Conservation (phyloP, 2,113 vertebrate species). For the Marmota monax region DNA sequence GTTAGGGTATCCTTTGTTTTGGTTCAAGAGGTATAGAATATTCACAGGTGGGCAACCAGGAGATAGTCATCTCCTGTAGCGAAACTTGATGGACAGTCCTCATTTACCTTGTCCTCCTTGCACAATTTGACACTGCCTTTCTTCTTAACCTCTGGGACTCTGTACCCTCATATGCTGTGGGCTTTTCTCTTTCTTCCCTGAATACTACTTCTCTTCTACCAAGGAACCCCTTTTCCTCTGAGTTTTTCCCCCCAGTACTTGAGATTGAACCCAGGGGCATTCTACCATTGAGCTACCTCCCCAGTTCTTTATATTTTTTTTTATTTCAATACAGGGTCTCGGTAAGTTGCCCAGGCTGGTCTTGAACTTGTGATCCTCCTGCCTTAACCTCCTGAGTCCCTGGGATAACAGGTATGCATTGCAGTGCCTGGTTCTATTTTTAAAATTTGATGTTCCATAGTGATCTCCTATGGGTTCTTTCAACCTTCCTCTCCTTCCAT, state of each 20-base stretch:
- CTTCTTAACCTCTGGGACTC: not conserved
- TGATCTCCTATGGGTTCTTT: not conserved
- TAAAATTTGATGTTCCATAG: not conserved
- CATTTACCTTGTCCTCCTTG: not conserved
- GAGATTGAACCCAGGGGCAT: too few species aligned
- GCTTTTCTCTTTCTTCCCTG: constrained; percentile 3
- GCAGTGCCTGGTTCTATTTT: not conserved
- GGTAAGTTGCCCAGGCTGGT: too few species aligned
- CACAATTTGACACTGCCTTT: not conserved
- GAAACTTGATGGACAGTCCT: not conserved
- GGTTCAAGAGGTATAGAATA: not conserved
- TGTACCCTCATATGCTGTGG: not conserved
- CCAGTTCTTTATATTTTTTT: too few species aligned
- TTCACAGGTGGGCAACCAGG: not conserved
- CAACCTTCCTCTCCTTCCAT: not conserved
- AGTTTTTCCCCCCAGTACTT: too few species aligned
- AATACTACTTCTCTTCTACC: not conserved
- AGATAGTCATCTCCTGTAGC: not conserved
- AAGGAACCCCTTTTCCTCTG: not conserved
- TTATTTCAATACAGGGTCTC: too few species aligned
- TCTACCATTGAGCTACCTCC: too few species aligned
- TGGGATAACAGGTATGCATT: too few species aligned
- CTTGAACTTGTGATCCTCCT: too few species aligned
- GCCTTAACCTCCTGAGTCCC: too few species aligned
- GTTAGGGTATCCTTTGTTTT: not conserved